These are phyloP conservation scores for Odontophorus gujanensis DNA, from an alignment of 2,113 vertebrate species.

Conservation along the genomic window DNA sequence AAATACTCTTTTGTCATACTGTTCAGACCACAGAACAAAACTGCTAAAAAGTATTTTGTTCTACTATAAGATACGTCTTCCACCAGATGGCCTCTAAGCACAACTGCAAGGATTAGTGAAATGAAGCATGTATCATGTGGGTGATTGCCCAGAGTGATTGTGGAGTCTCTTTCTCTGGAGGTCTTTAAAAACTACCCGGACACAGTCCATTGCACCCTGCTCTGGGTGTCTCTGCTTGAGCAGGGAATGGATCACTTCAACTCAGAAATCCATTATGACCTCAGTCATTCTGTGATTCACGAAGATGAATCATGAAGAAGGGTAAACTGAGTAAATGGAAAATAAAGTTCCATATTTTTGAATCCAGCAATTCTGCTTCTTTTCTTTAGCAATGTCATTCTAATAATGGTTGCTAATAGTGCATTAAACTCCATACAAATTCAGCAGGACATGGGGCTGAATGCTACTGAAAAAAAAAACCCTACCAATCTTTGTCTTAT, in stretches of 20 bases:
- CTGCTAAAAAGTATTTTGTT: background rate
- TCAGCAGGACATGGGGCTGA: background rate
- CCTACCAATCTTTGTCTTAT: background rate
- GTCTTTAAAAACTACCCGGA: too few relatives aligned
- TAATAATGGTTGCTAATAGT: background rate
- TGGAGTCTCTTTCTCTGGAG: too few relatives aligned
- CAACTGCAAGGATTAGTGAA: background rate
- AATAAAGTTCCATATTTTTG: background rate
- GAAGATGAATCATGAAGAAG: background rate
- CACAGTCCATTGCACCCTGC: background rate
- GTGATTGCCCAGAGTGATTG: too few relatives aligned
- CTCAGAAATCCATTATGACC: too few relatives aligned
- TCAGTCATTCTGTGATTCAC: too few relatives aligned
- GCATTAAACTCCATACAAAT: background rate
- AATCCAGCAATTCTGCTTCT: background rate
- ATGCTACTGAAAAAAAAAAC: background rate
- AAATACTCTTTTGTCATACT: background rate
- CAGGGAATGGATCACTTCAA: too few relatives aligned
- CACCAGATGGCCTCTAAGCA: constrained; percentile 44
- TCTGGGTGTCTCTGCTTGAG: too few relatives aligned
- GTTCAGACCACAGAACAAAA: background rate
- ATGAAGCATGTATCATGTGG: too few relatives aligned
- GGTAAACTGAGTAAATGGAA: background rate
- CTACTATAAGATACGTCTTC: background rate
- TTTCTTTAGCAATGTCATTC: background rate